Evolutionary conservation across 2,888 invertebrate species (phyloP), one percentile per base, ranked within the genome.

Genomic region (Muschampia staudingeri): DNA sequence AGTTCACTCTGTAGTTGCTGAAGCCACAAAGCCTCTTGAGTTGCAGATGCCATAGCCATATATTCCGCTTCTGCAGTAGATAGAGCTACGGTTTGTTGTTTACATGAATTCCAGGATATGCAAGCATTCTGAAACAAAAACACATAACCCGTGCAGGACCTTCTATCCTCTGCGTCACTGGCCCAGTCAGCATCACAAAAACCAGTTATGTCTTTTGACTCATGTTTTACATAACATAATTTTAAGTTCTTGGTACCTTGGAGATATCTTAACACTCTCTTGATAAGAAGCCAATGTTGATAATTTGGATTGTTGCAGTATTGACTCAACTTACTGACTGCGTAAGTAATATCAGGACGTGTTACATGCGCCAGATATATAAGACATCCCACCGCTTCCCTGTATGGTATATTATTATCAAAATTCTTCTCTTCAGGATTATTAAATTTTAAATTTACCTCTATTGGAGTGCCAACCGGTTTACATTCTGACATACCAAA

Each of bases 151-250:
- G 89, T 88, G 76, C 87, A 88, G 0, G 89, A 89, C 67, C 86
- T 79, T 65, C 88, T 44, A 48, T 89, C 88, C 9, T 79, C 44
- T 44, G 37, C 7, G 25, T 84, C 76, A 30, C 67, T 83, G 0
- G 87, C 90, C 90, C 89, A 90, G 69, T 91, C 90, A 37, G 90
- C 82, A 85, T 90, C 85, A 78, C 86, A 87, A 78, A 85, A 87
- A 2, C 85, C 87, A 52, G n/a, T n/a, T 52, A 52, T 52, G 14
- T 52, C 52, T 5, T 14, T n/a, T 11, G 52, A 52, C 1, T 14
- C 52, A 14, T 52, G 5, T n/a, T 52, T 52, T 7, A n/a, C n/a
- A n/a, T 79, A 87, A 19, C 40, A 67, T 76, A 85, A 8, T 52
- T 84, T 85, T 0, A 81, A 40, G 37, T 85, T 44, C 14, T 75